Evolutionary conservation across 2,113 vertebrate species (phyloP).

Genomic region (Nothobranchius kuhntae): DNA sequence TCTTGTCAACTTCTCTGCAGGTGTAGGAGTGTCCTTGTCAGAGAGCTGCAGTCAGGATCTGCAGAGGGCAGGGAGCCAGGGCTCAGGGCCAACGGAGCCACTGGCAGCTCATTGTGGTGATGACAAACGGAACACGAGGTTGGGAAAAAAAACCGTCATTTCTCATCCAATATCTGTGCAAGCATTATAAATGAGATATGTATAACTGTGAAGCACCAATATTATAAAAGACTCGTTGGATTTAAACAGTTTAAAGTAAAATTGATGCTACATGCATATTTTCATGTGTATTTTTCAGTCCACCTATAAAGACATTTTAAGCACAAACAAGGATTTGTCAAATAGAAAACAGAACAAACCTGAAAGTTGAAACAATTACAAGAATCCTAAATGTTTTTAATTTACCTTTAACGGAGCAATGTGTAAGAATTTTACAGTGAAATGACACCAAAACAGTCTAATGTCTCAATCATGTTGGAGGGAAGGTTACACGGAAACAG

Average conservation of each 20-base stretch:
- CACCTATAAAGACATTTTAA: neutral
- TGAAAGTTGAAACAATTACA: neutral
- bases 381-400: neutral
- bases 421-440: too few species aligned
- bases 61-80: slow-evolving; percentile 64
- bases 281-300: neutral
- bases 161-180: slow-evolving; percentile 40
- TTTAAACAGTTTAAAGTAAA: neutral
- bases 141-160: slow-evolving; percentile 26
- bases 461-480: too few species aligned
- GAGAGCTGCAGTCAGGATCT: slow-evolving; percentile 53
- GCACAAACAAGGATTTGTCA: neutral
- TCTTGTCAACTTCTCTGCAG: slow-evolving; percentile 67
- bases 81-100: slow-evolving; percentile 51
- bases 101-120: slow-evolving; percentile 57
- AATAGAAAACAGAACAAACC: neutral
- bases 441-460: too few species aligned
- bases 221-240: neutral
- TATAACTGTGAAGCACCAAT: neutral
- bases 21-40: slow-evolving; percentile 73
- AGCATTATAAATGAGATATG: slow-evolving; percentile 30
- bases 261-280: neutral
- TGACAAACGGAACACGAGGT: slow-evolving; percentile 54
- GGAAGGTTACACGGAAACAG: too few species aligned
- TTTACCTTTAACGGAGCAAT: too few species aligned